Conservation (phyloP, 1,140 invertebrate genomes). For the Polypedilum vanderplanki region DNA sequence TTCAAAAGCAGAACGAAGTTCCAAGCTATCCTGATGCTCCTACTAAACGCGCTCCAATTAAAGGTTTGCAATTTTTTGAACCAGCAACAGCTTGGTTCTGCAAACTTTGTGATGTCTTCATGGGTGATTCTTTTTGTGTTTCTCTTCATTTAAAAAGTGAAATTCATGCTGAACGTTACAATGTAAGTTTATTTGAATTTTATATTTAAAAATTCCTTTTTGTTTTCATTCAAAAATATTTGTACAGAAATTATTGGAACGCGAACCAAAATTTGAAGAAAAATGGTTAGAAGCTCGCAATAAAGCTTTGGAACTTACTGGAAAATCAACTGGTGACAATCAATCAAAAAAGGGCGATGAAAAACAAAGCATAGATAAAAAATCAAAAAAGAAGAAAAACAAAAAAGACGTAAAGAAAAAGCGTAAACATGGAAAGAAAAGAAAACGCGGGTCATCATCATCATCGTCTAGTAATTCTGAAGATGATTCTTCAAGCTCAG, state of each 20-base stretch:
- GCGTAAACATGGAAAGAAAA: slow-evolving; percentile 46
- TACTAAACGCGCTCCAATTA: slow-evolving; percentile 68
- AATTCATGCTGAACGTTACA: slow-evolving; percentile 67
- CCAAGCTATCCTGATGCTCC: slow-evolving; percentile 59
- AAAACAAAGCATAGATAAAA: slow-evolving; percentile 25
- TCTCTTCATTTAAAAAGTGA: slow-evolving; percentile 73
- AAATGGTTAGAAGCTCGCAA: slow-evolving; percentile 76
- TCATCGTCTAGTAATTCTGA: slow-evolving; percentile 37
- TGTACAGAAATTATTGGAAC: slow-evolving; percentile 63
- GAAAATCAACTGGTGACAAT: not conserved
- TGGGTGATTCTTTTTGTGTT: slow-evolving; percentile 78
- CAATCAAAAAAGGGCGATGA: slow-evolving; percentile 6
- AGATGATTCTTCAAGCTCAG: slow-evolving; percentile 46
- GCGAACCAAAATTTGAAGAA: slow-evolving; percentile 77
- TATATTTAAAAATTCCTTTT: slow-evolving; percentile 29
- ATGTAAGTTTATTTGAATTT: slow-evolving; percentile 51
- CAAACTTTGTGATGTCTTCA: slow-evolving; percentile 76
- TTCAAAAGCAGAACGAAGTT: slow-evolving; percentile 53
- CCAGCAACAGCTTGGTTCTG: slow-evolving; percentile 84
- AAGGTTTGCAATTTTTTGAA: slow-evolving; percentile 77
- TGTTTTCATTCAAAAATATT: not conserved
- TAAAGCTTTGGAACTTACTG: slow-evolving; percentile 53
- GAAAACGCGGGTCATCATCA: slow-evolving; percentile 38
- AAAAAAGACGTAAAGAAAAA: slow-evolving; percentile 54
- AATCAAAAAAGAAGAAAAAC: slow-evolving; percentile 20